A percentile compares a stretch with the other conserved stretches of the same genome.
Evolutionary conservation across 2,888 invertebrate species (phyloP).

Genomic region (Agonopterix subpropinquella): DNA sequence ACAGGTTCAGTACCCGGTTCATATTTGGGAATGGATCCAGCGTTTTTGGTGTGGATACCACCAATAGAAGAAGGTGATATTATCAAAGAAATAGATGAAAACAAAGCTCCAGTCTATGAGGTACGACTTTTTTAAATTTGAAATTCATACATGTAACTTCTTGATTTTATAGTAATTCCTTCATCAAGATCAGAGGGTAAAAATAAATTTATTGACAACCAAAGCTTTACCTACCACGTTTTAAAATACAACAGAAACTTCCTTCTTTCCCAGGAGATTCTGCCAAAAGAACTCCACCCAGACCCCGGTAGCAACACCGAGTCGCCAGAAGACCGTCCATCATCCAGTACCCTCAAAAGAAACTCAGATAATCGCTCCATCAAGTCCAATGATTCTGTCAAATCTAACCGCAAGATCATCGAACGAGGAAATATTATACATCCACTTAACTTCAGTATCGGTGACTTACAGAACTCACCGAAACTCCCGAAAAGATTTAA

Average conservation of each 20-base stretch:
- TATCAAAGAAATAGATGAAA: conserved; percentile 76
- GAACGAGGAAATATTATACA: conserved; percentile 65
- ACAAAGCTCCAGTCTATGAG: conserved; percentile 59
- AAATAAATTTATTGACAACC: no score
- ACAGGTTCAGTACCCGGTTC: conserved; percentile 88
- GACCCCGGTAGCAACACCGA: conserved; percentile 81
- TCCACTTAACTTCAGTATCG: conserved; percentile 67
- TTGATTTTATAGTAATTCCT: no score
- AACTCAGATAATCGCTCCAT: conserved; percentile 42
- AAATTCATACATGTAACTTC: no score
- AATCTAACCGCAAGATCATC: conserved; percentile 46
- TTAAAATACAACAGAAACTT: no score
- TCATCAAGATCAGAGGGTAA: no score
- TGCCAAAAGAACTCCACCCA: conserved; percentile 62
- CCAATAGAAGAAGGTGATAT: conserved; percentile 84
- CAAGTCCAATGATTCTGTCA: conserved; percentile 54
- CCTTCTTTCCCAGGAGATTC: conserved; percentile 50
- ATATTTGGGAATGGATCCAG: conserved; percentile 92
- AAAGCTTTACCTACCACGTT: no score
- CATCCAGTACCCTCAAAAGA: conserved; percentile 54
- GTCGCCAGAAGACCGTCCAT: conserved; percentile 77
- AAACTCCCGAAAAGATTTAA: conserved; percentile 46
- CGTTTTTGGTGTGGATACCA: conserved; percentile 91
- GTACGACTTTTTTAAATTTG: conserved; percentile 19
- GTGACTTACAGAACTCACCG: conserved; percentile 61